Evolutionary conservation across 1,140 invertebrate genomes (phyloP).

Genomic region (Hormaphis cornu): DNA sequence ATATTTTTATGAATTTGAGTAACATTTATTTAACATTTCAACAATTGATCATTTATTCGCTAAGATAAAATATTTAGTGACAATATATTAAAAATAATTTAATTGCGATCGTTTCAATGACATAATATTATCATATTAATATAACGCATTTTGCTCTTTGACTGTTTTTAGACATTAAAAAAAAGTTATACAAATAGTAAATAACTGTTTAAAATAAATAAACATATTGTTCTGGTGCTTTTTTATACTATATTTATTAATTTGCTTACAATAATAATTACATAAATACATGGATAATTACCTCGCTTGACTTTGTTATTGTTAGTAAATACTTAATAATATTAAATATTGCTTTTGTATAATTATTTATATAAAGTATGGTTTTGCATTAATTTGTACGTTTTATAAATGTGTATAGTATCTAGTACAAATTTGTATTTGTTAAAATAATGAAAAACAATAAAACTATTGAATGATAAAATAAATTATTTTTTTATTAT

Average conservation of each 20-base stretch:
- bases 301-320: slow-evolving; percentile 24
- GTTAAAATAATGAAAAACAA: slow-evolving; percentile 19
- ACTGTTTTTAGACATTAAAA: neutral
- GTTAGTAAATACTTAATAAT: too few species aligned
- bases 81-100: too few species aligned
- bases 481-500: neutral
- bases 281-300: neutral
- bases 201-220: neutral
- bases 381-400: slow-evolving; percentile 7
- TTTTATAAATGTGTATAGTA: neutral
- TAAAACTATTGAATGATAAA: neutral
- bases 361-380: slow-evolving; percentile 9
- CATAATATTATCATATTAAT: too few species aligned
- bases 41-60: neutral
- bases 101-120: too few species aligned
- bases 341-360: slow-evolving; percentile 25
- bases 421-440: slow-evolving; percentile 22
- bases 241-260: neutral
- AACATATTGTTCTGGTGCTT: slow-evolving; percentile 18
- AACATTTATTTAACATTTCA: neutral
- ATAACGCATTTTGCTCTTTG: neutral
- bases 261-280: slow-evolving; percentile 13
- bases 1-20: neutral
- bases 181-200: neutral
- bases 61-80: neutral